phyloP scores from a whole-genome alignment of 37 sponge, comb jelly and placozoan species.

The Eunapius fragilis region DNA sequence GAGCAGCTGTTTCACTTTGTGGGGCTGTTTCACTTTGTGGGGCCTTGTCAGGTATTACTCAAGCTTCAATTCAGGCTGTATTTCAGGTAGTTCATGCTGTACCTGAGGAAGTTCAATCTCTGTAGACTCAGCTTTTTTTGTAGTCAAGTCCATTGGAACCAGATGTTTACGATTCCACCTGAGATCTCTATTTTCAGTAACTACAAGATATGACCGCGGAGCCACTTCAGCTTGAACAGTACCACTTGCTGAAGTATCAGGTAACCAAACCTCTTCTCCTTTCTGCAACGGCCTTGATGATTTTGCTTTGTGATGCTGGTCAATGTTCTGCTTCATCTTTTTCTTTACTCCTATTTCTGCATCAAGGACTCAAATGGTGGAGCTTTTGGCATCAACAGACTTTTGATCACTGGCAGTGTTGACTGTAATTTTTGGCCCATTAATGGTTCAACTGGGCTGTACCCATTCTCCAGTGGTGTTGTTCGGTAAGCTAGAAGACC shows the following conservation, averaged over 20 bases:
- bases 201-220: slow-evolving; percentile 28
- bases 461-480: slow-evolving; percentile 43
- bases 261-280: slow-evolving; percentile 30
- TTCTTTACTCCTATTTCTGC: background rate
- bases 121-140: no score
- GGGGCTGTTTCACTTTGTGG: no score
- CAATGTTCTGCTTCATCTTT: no score
- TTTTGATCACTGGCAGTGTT: slow-evolving; percentile 7
- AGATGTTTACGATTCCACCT: background rate
- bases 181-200: background rate
- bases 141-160: no score
- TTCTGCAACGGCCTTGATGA: background rate
- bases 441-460: slow-evolving; percentile 46
- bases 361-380: slow-evolving; percentile 10
- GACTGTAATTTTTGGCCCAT: slow-evolving; percentile 41
- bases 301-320: no score
- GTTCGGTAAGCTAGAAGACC: slow-evolving; percentile 33
- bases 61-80: no score
- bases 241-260: slow-evolving; percentile 10
- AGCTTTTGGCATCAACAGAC: slow-evolving; percentile 1
- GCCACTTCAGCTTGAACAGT: slow-evolving; percentile 8
- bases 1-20: no score
- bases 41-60: no score
- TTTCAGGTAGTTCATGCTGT: no score
- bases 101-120: no score